phyloP scores from a whole-genome alignment of 37 sponge, comb jelly and placozoan species.

The Tethya wilhelma region DNA sequence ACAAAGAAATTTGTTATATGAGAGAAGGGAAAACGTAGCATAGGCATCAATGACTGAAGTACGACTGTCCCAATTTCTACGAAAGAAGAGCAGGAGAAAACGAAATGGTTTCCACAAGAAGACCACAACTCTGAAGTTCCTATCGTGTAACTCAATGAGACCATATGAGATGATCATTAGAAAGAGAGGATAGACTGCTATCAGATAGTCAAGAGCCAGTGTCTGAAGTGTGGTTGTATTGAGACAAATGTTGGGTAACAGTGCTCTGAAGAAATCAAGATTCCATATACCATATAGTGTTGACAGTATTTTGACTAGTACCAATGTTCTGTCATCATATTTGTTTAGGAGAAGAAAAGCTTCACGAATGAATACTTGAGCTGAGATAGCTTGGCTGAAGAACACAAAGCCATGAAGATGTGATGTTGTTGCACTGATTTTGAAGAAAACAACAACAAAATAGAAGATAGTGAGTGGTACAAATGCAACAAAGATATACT shows the following conservation, averaged over 20 bases:
- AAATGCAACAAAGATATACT: conserved; percentile 1
- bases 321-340: not conserved
- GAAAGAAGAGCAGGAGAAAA: not conserved
- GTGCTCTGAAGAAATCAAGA: conserved; percentile 28
- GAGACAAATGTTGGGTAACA: conserved; percentile 1
- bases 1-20: conserved; percentile 48
- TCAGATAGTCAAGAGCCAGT: conserved; percentile 11
- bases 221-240: not conserved
- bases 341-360: not conserved
- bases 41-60: conserved; percentile 53
- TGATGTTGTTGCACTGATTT: conserved; percentile 39
- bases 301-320: not conserved
- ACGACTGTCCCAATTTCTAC: conserved; percentile 21
- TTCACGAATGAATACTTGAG: conserved; percentile 1
- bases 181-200: conserved; percentile 19
- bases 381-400: conserved; percentile 47
- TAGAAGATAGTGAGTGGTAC: conserved; percentile 58
- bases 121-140: not conserved
- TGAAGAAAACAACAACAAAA: conserved; percentile 54
- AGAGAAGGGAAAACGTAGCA: conserved; percentile 60
- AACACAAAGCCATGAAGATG: conserved; percentile 58
- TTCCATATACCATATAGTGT: conserved; percentile 30
- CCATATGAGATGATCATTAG: not conserved
- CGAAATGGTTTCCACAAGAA: conserved; percentile 11
- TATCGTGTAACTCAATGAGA: conserved; percentile 2